These are phyloP conservation scores for Melanotus villosus DNA, from an alignment of 2,888 invertebrate species.

Conservation along the genomic window DNA sequence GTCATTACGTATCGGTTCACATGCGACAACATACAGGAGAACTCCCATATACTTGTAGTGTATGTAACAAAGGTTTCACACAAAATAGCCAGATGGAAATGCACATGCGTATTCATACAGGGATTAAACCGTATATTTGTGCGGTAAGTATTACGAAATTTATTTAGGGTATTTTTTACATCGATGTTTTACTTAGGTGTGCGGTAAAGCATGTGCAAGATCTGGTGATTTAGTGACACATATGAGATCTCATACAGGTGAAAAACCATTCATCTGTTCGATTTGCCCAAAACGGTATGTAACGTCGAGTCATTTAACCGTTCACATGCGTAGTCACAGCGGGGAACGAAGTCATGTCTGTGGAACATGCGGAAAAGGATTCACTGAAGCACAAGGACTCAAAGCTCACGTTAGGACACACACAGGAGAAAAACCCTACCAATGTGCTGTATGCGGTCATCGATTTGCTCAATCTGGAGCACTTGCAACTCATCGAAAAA, in stretches of 20 bases:
- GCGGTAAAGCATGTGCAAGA: slow-evolving; percentile 61
- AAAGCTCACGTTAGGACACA: slow-evolving; percentile 60
- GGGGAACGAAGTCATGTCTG: slow-evolving; percentile 59
- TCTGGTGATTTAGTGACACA: slow-evolving; percentile 61
- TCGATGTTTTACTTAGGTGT: slow-evolving; percentile 54
- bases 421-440: slow-evolving; percentile 62
- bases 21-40: slow-evolving; percentile 64
- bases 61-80: slow-evolving; percentile 60
- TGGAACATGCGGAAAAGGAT: slow-evolving; percentile 57
- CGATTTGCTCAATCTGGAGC: slow-evolving; percentile 61
- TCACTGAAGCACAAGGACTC: slow-evolving; percentile 59
- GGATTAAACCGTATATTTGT: slow-evolving; percentile 62
- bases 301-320: slow-evolving; percentile 61
- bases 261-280: slow-evolving; percentile 60
- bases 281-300: slow-evolving; percentile 59
- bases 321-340: slow-evolving; percentile 60
- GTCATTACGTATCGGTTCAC: slow-evolving; percentile 62
- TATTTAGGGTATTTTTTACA: not conserved
- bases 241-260: slow-evolving; percentile 61
- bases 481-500: slow-evolving; percentile 59
- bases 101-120: slow-evolving; percentile 60
- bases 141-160: slow-evolving; percentile 48
- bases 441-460: slow-evolving; percentile 59
- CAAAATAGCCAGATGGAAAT: slow-evolving; percentile 62
- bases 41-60: slow-evolving; percentile 57